Base-by-base conservation (phyloP, 2,113 vertebrate species). In the Gnathonemus echidnorhynchus region DNA sequence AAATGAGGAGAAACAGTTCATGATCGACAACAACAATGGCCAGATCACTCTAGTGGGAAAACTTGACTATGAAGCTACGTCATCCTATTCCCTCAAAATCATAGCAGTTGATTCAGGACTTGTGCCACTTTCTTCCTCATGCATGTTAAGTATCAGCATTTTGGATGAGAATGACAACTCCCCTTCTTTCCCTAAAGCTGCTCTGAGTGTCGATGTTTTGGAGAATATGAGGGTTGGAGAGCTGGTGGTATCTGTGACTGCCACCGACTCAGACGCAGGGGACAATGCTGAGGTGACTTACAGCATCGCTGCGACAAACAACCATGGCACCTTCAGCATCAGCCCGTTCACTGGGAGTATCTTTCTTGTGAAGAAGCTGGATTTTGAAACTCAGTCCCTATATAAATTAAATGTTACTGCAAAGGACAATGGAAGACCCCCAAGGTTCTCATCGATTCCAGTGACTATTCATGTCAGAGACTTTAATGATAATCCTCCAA, bases 181-280 rank as follows among this genome's bases (percentile, higher is more conserved):
- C 1, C 98, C 98, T 45, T 97, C 97, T 77, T 99, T 99, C 92
- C 97, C 98, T 3, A 97, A 97, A 92, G 93, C 97, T 46, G 96
- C 96, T 0, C 92, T 99, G 50, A 94, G 97, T 19, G 96, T 99
- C 7, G 98, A 99, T 89, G 97, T 97, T 90, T 93, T 98, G 90
- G 98, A 99, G 93, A 99, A 99, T 90, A 98, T 99, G 98, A 96
- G 98, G 92, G 96, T 99, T 0, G 98, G 98, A 2, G 98, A 99
- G 91, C 96, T 99, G 1, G 97, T 99, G 83, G 98, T 97, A 2
- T 99, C 98, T 0, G 96, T 98, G 46, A 98, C 98, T 0, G 98
- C 98, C 17, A 97, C 97, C 0, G 98, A 99, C 88, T 97, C 97
- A 0, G 98, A 99, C 91, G 97, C 97, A 0, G 98, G 98, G 39